phyloP scores from a whole-genome alignment of 2,113 vertebrate species.

The Microtus montanus region DNA sequence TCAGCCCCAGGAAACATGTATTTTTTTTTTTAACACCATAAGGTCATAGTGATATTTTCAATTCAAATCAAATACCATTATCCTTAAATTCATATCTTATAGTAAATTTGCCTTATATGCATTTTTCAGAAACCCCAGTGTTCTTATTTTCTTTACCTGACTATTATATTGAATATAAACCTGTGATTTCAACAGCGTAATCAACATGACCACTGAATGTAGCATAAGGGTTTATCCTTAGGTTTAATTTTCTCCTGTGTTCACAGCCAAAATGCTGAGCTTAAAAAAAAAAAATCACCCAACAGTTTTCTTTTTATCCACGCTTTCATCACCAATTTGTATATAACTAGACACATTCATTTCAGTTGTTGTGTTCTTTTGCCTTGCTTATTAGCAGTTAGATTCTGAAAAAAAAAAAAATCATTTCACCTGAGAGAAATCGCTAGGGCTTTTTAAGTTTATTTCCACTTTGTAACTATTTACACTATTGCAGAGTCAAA shows the following conservation, averaged over 20 bases:
- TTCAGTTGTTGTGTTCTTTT: neutral
- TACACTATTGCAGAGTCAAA: neutral
- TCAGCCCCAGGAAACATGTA: too few species aligned
- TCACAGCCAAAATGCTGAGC: neutral
- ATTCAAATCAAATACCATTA: slow-evolving; percentile 10
- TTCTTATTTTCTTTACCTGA: neutral
- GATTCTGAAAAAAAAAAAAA: slow-evolving; percentile 16
- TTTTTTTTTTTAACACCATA: neutral
- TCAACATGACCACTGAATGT: neutral
- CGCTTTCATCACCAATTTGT: neutral
- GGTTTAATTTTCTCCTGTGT: neutral
- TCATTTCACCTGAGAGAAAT: neutral
- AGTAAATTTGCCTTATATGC: neutral
- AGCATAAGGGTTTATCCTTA: neutral
- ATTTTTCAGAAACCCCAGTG: neutral
- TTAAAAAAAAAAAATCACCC: neutral
- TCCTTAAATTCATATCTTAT: slow-evolving; percentile 21
- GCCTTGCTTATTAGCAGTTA: neutral
- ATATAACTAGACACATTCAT: neutral
- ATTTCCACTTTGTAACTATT: neutral
- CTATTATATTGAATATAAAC: neutral
- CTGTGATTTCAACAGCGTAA: neutral
- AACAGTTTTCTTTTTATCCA: neutral
- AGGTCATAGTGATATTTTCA: neutral
- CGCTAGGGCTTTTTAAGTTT: neutral